phyloP scores from a whole-genome alignment of 2,797 vertebrate genomes.

The Remorina albescens region DNA sequence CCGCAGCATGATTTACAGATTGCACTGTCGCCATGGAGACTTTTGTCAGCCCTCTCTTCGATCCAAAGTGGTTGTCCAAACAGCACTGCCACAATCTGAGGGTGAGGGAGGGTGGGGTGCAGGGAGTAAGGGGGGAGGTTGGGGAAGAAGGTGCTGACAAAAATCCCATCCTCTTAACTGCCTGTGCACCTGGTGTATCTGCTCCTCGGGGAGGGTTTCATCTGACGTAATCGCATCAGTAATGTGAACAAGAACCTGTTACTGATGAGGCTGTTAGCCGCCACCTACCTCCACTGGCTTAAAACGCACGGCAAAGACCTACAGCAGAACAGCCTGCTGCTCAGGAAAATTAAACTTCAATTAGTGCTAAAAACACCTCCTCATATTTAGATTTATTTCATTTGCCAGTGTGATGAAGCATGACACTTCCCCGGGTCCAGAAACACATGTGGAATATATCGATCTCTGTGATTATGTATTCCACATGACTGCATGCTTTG shows the following conservation, averaged over 20 bases:
- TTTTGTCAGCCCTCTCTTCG: constrained; percentile 85
- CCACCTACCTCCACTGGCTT: constrained; percentile 53
- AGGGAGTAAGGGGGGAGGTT: not conserved
- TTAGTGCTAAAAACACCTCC: constrained; percentile 42
- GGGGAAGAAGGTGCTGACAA: constrained; percentile 75
- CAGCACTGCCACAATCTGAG: constrained; percentile 61
- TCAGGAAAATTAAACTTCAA: constrained; percentile 42
- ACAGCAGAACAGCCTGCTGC: constrained; percentile 26
- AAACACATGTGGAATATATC: constrained; percentile 77
- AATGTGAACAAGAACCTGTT: constrained; percentile 68
- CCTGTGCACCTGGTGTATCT: constrained; percentile 72
- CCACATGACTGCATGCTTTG: constrained; percentile 73
- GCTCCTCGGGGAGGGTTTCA: constrained; percentile 74
- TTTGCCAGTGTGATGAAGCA: constrained; percentile 44
- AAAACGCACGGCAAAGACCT: constrained; percentile 38
- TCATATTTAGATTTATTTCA: constrained; percentile 17
- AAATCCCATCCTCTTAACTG: constrained; percentile 74
- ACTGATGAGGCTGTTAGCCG: constrained; percentile 58
- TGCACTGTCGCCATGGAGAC: constrained; percentile 86
- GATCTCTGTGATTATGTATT: constrained; percentile 67
- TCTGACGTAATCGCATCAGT: constrained; percentile 74
- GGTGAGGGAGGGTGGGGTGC: constrained; percentile 14
- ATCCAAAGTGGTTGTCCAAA: constrained; percentile 79
- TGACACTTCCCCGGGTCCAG: constrained; percentile 71
- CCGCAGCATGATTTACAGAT: constrained; percentile 86